Percentiles rank a stretch among this genome's conserved stretches.
phyloP scores from a whole-genome alignment of 2,888 invertebrate species.

The Eledona agricola region DNA sequence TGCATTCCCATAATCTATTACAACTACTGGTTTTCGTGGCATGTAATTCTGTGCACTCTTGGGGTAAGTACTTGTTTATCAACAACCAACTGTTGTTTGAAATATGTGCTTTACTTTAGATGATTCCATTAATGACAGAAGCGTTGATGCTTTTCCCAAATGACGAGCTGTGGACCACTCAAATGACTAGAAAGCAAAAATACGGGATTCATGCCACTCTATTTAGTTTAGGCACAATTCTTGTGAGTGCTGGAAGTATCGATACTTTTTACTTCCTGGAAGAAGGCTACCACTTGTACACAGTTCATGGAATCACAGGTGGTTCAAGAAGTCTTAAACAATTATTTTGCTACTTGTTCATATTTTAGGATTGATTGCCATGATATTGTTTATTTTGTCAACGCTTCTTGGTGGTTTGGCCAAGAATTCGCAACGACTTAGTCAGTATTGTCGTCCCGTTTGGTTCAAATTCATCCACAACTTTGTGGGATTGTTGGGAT shows the following conservation, averaged over 20 bases:
- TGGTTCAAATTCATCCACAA: conserved; percentile 53
- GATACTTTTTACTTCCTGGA: conserved; percentile 44
- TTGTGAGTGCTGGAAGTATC: conserved; percentile 48
- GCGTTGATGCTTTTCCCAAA: conserved; percentile 51
- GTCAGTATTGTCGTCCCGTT: conserved; percentile 2
- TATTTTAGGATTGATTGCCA: conserved; percentile 19
- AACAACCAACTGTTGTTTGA: too few relatives aligned
- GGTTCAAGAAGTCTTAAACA: neutral
- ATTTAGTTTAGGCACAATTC: conserved; percentile 45
- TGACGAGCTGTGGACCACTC: conserved; percentile 51
- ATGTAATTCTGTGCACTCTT: conserved; percentile 56
- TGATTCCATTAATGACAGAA: conserved; percentile 53
- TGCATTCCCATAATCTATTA: conserved; percentile 49
- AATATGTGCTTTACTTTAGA: conserved; percentile 51
- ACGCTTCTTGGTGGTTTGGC: conserved; percentile 4
- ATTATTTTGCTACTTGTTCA: too few relatives aligned
- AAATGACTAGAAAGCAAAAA: conserved; percentile 48
- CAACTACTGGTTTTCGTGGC: conserved; percentile 54
- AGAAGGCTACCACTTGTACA: conserved; percentile 48
- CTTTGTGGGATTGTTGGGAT: conserved; percentile 52
- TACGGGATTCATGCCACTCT: conserved; percentile 49
- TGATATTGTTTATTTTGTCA: conserved; percentile 16
- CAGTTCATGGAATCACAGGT: conserved; percentile 55
- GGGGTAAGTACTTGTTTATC: conserved; percentile 53
- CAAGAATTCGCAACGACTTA: conserved; percentile 7